Percentiles rank a stretch among this genome's conserved stretches.
phyloP scores from a whole-genome alignment of 2,113 vertebrate species.

The Diadophis punctatus region DNA sequence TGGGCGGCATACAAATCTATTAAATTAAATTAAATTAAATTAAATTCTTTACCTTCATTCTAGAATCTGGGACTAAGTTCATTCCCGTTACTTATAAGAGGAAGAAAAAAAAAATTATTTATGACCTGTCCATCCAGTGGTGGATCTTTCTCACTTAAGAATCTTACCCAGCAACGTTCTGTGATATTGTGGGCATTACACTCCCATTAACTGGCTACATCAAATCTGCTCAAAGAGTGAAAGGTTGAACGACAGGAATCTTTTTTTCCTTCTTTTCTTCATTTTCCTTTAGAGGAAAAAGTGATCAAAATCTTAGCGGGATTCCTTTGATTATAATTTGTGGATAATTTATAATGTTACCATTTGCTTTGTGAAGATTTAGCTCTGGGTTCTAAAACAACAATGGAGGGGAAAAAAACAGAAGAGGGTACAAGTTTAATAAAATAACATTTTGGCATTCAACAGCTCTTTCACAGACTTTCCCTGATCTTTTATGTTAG shows the following conservation, averaged over 20 bases:
- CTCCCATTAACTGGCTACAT: not conserved
- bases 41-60: not conserved
- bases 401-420: not conserved
- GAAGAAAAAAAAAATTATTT: not conserved
- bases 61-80: not conserved
- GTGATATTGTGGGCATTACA: not conserved
- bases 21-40: too few relatives aligned
- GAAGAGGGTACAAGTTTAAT: not conserved
- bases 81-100: not conserved
- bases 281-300: not conserved
- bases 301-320: not conserved
- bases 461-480: not conserved
- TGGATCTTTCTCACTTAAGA: not conserved
- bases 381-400: not conserved
- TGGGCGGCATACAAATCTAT: too few relatives aligned
- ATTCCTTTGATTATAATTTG: not conserved
- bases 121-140: not conserved
- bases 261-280: not conserved
- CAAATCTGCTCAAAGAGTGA: not conserved
- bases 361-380: not conserved
- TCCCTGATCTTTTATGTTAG: conserved; percentile 31
- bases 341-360: not conserved
- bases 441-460: not conserved
- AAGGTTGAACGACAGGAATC: not conserved
- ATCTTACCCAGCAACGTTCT: not conserved